Base-by-base conservation (phyloP, 2,113 vertebrate genomes). In the Platysteira castanea region DNA sequence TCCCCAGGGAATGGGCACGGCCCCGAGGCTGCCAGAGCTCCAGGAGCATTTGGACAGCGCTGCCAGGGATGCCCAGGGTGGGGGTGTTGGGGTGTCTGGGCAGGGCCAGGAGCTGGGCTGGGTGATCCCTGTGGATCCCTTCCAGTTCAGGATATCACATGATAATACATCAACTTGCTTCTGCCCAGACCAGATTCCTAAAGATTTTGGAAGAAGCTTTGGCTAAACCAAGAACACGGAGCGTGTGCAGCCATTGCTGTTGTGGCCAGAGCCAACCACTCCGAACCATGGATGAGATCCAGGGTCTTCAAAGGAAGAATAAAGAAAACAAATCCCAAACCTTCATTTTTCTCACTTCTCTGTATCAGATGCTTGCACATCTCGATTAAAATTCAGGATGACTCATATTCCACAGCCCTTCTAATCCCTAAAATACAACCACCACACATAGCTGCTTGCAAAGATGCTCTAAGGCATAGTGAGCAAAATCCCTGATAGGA, bases 371-470 rank as follows among this genome's bases (percentile, higher is more conserved):
- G 49, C 53, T 69, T 56, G 90, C 22, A 23, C 13, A 65, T 85
- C 65, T 79, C 44, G 37, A 93, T 89, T 73, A 87, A 70, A 87
- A 94, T 95, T 90, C 87, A 82, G 20, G 24, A 69, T 76, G 83
- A 77, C 67, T 95, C 90, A 88, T 11, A 61, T 65, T 54, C 79
- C 80, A 69, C 30, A 20, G 59, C 24, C 46, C 23, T 74, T 61
- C 59, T 86, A 70, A 83, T 76, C 71, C 78, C 71, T 77, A 80
- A 76, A 88, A 94, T 56, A 73, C 73, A 37, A 86, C 73, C 57
- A 87, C 33, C 70, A 68, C 31, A 37, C 46, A 30, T 2, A 91
- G 54, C 1, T 69, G 57, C 20, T 71, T 46, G 67, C 91, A 84
- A 89, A 89, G 53, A 91, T 65, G 75, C 75, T 95, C 84, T 69